Evolutionary conservation across 2,888 invertebrate species (phyloP).

Genomic region (Hyposoter dolosus): DNA sequence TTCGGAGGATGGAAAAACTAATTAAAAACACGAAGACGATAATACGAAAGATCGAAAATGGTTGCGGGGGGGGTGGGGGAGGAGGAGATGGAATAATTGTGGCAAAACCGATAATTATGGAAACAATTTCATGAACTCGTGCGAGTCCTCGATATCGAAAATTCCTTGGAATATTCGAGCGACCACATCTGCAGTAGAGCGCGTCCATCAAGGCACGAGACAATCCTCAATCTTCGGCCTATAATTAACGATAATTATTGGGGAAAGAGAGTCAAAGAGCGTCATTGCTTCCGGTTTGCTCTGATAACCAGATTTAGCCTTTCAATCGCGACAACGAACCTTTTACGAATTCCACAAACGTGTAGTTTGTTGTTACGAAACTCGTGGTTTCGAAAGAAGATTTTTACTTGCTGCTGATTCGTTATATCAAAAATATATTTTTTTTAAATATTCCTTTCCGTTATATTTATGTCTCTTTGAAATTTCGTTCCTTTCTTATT

Average conservation of each 20-base stretch:
- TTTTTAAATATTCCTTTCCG: background rate
- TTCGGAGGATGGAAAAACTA: background rate
- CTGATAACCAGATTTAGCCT: slow-evolving; percentile 43
- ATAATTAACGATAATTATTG: slow-evolving; percentile 67
- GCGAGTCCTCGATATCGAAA: slow-evolving; percentile 27
- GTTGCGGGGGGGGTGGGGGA: no score
- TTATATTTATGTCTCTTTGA: background rate
- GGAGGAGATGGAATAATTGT: slow-evolving; percentile 4
- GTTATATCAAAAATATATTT: background rate
- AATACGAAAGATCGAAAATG: background rate
- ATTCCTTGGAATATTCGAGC: slow-evolving; percentile 3
- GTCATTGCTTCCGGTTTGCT: slow-evolving; percentile 50
- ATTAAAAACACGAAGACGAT: background rate
- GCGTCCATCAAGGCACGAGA: slow-evolving; percentile 1
- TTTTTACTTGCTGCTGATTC: background rate
- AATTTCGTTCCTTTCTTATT: background rate
- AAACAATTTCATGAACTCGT: slow-evolving; percentile 38
- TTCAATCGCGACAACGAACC: slow-evolving; percentile 57
- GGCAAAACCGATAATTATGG: slow-evolving; percentile 40
- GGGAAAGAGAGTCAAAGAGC: slow-evolving; percentile 62
- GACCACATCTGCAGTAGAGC: background rate
- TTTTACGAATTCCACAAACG: slow-evolving; percentile 40
- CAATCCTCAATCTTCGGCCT: slow-evolving; percentile 58
- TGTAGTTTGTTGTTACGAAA: slow-evolving; percentile 57
- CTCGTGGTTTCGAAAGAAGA: no score